These are phyloP conservation scores for Gallinago jamesoni DNA, from an alignment of 2,113 vertebrate species.

Conservation along the genomic window DNA sequence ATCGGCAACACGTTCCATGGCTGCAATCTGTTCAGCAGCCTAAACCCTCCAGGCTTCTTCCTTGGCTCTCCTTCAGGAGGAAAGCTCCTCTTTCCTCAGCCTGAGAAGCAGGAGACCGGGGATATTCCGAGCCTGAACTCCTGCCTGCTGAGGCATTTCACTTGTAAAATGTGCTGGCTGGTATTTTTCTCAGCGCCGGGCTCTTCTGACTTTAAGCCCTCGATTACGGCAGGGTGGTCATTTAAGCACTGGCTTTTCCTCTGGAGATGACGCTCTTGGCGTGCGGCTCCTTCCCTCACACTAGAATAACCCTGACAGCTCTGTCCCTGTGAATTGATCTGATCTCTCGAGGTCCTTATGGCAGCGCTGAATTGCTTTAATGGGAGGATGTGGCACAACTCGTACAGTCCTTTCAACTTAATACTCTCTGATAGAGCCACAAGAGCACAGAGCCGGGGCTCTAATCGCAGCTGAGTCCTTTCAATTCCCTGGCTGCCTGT, in stretches of 20 bases:
- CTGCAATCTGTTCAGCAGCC: constrained; percentile 49
- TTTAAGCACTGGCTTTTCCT: constrained; percentile 12
- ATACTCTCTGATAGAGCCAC: not conserved
- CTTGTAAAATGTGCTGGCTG: constrained; percentile 60
- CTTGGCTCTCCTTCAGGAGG: constrained; percentile 57
- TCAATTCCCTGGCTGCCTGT: not conserved
- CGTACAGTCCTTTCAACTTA: not conserved
- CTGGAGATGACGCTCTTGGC: constrained; percentile 17
- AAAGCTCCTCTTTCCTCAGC: constrained; percentile 34
- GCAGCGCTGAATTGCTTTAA: not conserved
- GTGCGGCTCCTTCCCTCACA: not conserved
- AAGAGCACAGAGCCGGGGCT: not conserved
- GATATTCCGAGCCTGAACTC: constrained; percentile 10
- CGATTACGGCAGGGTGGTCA: not conserved
- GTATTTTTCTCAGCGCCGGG: not conserved
- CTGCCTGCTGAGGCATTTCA: constrained; percentile 62
- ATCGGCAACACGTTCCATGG: not conserved
- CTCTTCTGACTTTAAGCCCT: constrained; percentile 32
- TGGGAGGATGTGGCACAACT: not conserved
- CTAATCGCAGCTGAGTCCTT: not conserved
- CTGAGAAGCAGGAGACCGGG: not conserved
- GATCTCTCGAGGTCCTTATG: not conserved
- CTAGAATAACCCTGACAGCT: not conserved
- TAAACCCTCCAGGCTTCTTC: constrained; percentile 7
- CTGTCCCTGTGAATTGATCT: not conserved